Evolutionary conservation across 2,797 vertebrate genomes (phyloP).

Genomic region (Alcedo quadribrachys): DNA sequence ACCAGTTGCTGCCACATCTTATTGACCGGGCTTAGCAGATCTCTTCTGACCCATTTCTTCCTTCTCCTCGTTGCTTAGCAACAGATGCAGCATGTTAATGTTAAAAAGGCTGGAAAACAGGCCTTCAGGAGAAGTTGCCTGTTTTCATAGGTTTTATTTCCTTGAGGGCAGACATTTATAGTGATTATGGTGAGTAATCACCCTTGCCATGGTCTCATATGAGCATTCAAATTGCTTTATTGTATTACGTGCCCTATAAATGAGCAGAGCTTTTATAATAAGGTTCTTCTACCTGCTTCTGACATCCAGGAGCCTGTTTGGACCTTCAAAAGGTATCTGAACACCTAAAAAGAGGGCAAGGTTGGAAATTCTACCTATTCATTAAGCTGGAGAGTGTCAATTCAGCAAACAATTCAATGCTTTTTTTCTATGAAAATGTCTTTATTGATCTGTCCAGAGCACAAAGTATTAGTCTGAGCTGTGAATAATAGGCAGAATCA

Average conservation of each 20-base stretch:
- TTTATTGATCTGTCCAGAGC: neutral
- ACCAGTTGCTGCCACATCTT: constrained; percentile 14
- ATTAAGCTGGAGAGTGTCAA: neutral
- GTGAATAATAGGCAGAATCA: neutral
- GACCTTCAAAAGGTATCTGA: neutral
- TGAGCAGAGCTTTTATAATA: neutral
- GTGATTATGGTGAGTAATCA: constrained; percentile 26
- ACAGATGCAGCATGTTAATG: constrained; percentile 44
- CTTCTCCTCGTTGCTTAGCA: constrained; percentile 67
- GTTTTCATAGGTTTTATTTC: constrained; percentile 30
- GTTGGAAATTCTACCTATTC: neutral
- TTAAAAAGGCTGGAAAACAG: constrained; percentile 44
- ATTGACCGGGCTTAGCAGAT: constrained; percentile 34
- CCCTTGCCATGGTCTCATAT: constrained; percentile 2
- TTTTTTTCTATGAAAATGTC: neutral
- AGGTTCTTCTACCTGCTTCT: neutral
- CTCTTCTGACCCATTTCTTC: constrained; percentile 67
- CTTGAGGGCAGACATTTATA: constrained; percentile 33
- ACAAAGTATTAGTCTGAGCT: neutral
- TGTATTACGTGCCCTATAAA: neutral
- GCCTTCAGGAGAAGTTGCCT: constrained; percentile 30
- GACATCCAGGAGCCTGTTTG: neutral
- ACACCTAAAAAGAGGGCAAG: neutral
- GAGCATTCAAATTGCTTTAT: constrained; percentile 31
- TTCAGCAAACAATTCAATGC: neutral